Base-by-base conservation (phyloP, 2,113 vertebrate species). In the Engraulis encrasicolus region DNA sequence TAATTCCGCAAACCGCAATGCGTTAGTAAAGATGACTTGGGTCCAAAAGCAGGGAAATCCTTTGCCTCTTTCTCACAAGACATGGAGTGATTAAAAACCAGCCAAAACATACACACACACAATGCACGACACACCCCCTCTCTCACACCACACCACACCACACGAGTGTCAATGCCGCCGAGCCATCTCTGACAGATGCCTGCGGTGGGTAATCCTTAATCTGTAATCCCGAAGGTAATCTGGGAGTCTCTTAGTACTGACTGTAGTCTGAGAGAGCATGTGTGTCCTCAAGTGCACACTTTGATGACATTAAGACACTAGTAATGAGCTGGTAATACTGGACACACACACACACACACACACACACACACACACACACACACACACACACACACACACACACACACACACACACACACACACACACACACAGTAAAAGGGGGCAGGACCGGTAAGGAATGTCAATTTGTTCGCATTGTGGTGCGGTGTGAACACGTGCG, bases 131-230 rank as follows among this genome's bases (percentile, higher is more conserved):
- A n/a, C n/a, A n/a, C n/a, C 27, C 66, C 27, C 66, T 74, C 17
- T 20, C 52, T 20, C 31, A 74, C 58, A 66, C 23, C 20, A n/a
- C n/a, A n/a, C n/a, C n/a, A n/a, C n/a, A n/a, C n/a, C n/a, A n/a
- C n/a, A n/a, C n/a, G n/a, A 31, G 58, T 66, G 58, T 66, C 58
- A 66, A 11, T 27, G 27, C 58, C 58, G 34, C 27, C 23, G 23
- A 31, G 23, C 66, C 66, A 74, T 74, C 66, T 74, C 66, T 74
- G 66, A 74, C 66, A 74, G 66, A 74, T 74, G 66, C 66, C 66
- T 74, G 31, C 31, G 11, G 1, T 20, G 14, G 11, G 12, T 74
- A 74, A 74, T 17, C 14, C 66, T 31, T 74, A 74, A 74, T 74
- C 66, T 74, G 23, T 74, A 74, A 74, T 74, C 66, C 66, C 23